Evolutionary conservation across 2,113 vertebrate genomes (phyloP), one percentile per base, ranked within the genome.

Genomic region (Sturnira hondurensis): DNA sequence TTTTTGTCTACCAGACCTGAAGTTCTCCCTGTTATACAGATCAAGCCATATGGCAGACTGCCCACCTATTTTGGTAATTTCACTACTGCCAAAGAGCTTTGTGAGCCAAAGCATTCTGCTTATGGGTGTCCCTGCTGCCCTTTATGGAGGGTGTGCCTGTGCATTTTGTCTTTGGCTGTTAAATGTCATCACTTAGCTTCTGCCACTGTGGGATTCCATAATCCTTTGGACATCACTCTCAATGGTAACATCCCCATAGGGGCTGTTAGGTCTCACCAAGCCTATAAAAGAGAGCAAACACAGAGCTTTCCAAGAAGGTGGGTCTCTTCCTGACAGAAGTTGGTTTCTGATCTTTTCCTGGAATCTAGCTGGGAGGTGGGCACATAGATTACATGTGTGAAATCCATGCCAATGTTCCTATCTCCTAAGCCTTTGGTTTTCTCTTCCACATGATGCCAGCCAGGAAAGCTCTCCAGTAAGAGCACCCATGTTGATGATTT

Each of bases 301-400:
- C 61, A 87, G 50, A 82, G 82, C 26, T 65, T 56, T 63, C 14
- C 61, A 50, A 63, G 70, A 11, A 47, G 17, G 20, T 24, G 38
- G 33, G 19, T 45, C n/a, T 7, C 43, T 94, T 22, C 2, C 20
- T 10, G 36, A 33, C 43, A 38, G n/a, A 28, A 52, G 10, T 26
- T 67, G 31, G 26, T 47, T 81, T 61, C 68, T 31, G 31, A 33
- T 36, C 73, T 86, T 68, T 85, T 47, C 33, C 45, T 70, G 68
- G 67, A 77, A 89, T 6, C 19, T 24, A 54, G 20, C 19, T 15
- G 33, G 26, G n/a, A 43, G 5, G 7, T 8, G 38, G 67, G 8
- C 11, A 22, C 26, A 19, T 50, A 6, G 41, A 6, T 8, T 65
- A 31, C 31, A 36, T 0, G 0, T 9, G 19, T 17, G 45, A 63